Evolutionary conservation across 2,888 invertebrate species (phyloP), one percentile per base, ranked within the genome.

Genomic region (Mythimna impura): DNA sequence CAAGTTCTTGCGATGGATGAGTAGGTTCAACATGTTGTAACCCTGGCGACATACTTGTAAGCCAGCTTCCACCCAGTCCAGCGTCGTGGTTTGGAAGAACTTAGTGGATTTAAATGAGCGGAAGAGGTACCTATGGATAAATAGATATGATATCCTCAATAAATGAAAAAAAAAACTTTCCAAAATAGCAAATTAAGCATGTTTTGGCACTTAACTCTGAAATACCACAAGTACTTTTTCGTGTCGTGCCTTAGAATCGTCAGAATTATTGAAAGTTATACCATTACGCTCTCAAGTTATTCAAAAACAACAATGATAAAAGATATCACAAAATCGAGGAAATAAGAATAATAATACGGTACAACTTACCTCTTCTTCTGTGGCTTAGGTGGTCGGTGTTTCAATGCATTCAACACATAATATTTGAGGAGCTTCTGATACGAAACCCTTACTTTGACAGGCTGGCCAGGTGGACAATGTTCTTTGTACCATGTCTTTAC

Each of bases 1-100:
- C 76, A 99, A 97, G 95, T 99, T 99, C 96, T 99, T 99, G 79
- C 99, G 98, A 94, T 99, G 99, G 90, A 99, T 99, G 82, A 99
- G 97, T 78, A 99, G 96, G 94, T 99, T 99, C 81, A 99, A 96
- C 99, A 99, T 99, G 94, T 99, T 99, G 96, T 99, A 99, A 5
- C 99, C 99, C 94, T 99, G 99, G 0, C 99, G 97, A 92, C 99
- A 99, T 2, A 99, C 99, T 96, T 99, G 99, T 61, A 99, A 95
- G 7, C 99, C 99, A 17, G 99, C 99, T 95, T 99, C 99, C 3
- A 99, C 99, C 99, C 99, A 99, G 95, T 99, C 99, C 85, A 99
- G 96, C 0, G 99, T 99, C 0, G 99, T 99, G 0, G 99, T 99
- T 97, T 99, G 99, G 97, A 99, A 99, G 96, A 99, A 99, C 94